These are phyloP conservation scores for Platycheirus albimanus DNA, from an alignment of 2,888 invertebrate genomes.

Conservation along the genomic window DNA sequence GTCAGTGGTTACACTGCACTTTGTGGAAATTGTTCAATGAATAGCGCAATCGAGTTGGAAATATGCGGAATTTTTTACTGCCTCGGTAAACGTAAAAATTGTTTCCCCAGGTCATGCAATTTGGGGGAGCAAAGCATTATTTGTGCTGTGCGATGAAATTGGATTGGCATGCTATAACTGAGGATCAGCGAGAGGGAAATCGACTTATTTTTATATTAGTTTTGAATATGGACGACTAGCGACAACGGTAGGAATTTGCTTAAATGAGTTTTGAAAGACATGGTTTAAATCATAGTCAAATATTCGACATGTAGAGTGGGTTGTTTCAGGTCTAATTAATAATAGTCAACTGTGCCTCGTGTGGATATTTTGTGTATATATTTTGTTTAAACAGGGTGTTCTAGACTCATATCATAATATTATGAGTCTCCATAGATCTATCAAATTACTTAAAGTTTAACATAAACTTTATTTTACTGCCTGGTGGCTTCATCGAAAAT, in stretches of 20 bases:
- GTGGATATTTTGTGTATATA: too few species aligned
- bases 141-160: constrained; percentile 39
- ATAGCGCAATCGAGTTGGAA: constrained; percentile 32
- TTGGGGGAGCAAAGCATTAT: constrained; percentile 38
- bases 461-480: too few species aligned
- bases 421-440: too few species aligned
- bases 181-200: constrained; percentile 30
- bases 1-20: constrained; percentile 48
- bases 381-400: too few species aligned
- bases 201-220: too few species aligned
- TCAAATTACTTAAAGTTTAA: too few species aligned
- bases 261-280: constrained; percentile 42
- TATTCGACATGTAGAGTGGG: not conserved
- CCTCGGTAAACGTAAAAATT: constrained; percentile 43
- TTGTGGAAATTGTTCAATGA: constrained; percentile 44
- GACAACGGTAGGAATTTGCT: constrained; percentile 28
- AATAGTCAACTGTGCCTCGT: not conserved
- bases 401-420: too few species aligned
- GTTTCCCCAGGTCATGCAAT: constrained; percentile 64
- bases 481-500: too few species aligned
- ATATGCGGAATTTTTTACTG: constrained; percentile 53
- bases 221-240: constrained; percentile 29
- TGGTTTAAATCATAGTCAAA: constrained; percentile 20
- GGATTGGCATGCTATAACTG: constrained; percentile 25
- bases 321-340: too few species aligned